Evolutionary conservation across 2,113 vertebrate species (phyloP).

Genomic region (Sitta europaea): DNA sequence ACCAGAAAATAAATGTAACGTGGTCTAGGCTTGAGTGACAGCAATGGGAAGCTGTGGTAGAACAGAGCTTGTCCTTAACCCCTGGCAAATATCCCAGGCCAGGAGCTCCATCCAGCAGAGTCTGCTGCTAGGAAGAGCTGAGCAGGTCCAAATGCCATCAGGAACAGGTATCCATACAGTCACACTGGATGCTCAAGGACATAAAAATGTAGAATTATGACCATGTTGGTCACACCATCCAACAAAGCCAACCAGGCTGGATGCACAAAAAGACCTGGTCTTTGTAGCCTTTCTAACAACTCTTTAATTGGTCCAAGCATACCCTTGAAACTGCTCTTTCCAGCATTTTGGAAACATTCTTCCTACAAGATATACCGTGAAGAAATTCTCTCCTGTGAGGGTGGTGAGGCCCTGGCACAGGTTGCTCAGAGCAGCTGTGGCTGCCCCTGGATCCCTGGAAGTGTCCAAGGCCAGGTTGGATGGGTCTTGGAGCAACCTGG

Average conservation of each 20-base stretch:
- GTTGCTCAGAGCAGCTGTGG: background rate
- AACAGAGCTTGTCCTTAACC: background rate
- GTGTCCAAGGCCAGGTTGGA: background rate
- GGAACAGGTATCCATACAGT: background rate
- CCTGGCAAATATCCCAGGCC: background rate
- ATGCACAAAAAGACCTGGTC: background rate
- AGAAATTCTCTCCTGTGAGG: background rate
- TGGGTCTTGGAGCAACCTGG: rapidly evolving
- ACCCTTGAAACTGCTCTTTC: background rate
- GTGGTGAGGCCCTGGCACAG: rapidly evolving
- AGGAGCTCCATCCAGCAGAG: background rate
- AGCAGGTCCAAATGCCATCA: background rate
- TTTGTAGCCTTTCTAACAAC: background rate
- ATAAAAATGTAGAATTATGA: background rate
- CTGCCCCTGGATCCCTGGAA: background rate
- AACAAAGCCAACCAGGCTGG: background rate
- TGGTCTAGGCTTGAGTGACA: background rate
- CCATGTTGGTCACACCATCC: background rate
- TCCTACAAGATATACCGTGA: background rate
- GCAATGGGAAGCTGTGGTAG: background rate
- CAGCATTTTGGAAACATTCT: background rate
- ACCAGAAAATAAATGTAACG: background rate
- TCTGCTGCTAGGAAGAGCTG: background rate
- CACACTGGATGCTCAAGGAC: background rate
- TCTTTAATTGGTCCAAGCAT: background rate